Evolutionary conservation across 1,140 invertebrate genomes (phyloP).

Genomic region (Aradophagus sp.): DNA sequence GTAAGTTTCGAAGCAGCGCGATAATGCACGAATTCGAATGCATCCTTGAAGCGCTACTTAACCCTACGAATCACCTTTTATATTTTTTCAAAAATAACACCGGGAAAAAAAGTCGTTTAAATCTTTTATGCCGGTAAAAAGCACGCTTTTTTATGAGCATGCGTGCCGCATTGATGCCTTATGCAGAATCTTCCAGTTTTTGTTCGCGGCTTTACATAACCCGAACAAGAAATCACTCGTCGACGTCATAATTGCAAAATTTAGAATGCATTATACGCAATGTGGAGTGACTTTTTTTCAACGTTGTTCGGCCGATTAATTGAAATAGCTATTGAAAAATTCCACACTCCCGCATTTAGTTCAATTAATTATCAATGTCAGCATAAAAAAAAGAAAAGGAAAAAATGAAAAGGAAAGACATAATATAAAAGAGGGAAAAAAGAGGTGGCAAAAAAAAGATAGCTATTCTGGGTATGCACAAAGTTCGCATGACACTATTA

Average conservation of each 20-base stretch:
- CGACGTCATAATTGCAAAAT: constrained; percentile 55
- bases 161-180: constrained; percentile 43
- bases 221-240: constrained; percentile 46
- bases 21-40: constrained; percentile 44
- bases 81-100: constrained; percentile 49
- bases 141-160: constrained; percentile 22
- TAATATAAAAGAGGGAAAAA: constrained; percentile 1
- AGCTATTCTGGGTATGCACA: no score
- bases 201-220: constrained; percentile 51
- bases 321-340: constrained; percentile 34
- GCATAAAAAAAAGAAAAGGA: constrained; percentile 1
- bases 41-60: constrained; percentile 53
- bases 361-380: constrained; percentile 22
- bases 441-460: no score
- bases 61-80: constrained; percentile 53
- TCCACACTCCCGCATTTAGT: constrained; percentile 29
- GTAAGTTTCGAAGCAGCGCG: constrained; percentile 3
- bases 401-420: constrained; percentile 1
- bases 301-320: constrained; percentile 26
- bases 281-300: constrained; percentile 44
- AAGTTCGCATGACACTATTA: no score
- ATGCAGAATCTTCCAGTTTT: constrained; percentile 56
- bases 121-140: constrained; percentile 43
- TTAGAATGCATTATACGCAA: constrained; percentile 51
- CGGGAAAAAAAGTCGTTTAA: constrained; percentile 54